phyloP scores from a whole-genome alignment of 2,113 vertebrate species.

The Willisornis vidua region DNA sequence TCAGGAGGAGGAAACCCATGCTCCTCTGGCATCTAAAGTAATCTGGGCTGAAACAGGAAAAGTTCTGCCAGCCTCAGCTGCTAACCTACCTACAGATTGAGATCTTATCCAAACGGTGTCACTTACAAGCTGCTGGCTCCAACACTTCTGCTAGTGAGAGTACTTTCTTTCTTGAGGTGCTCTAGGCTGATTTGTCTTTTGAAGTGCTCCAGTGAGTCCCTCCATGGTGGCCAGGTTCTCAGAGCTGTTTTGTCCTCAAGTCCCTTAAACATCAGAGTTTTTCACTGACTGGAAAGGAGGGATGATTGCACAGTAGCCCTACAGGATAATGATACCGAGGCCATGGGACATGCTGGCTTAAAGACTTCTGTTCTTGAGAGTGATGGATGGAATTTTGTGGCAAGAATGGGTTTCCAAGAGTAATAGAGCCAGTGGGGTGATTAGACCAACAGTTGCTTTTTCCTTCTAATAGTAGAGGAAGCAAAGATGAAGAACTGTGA shows the following conservation, averaged over 20 bases:
- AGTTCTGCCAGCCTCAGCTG: not conserved
- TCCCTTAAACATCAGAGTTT: not conserved
- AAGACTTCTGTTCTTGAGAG: not conserved
- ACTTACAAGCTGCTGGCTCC: not conserved
- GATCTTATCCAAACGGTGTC: not conserved
- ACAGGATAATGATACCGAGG: not conserved
- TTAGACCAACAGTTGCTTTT: not conserved
- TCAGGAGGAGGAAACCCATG: not conserved
- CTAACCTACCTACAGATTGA: not conserved
- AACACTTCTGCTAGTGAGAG: not conserved
- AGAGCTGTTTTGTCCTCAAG: not conserved
- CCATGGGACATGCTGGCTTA: fast-evolving
- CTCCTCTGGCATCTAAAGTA: not conserved
- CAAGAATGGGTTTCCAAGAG: not conserved
- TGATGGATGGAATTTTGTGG: not conserved
- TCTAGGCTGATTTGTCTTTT: not conserved
- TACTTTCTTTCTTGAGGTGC: not conserved
- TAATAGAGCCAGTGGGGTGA: not conserved
- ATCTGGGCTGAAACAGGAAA: not conserved
- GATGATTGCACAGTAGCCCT: not conserved
- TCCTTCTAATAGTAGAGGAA: not conserved
- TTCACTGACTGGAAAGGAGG: not conserved
- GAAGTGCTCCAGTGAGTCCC: not conserved
- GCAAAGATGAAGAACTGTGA: not conserved
- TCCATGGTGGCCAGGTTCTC: not conserved